phyloP scores from a whole-genome alignment of 1,140 invertebrate species.

The Drosophila teissieri region DNA sequence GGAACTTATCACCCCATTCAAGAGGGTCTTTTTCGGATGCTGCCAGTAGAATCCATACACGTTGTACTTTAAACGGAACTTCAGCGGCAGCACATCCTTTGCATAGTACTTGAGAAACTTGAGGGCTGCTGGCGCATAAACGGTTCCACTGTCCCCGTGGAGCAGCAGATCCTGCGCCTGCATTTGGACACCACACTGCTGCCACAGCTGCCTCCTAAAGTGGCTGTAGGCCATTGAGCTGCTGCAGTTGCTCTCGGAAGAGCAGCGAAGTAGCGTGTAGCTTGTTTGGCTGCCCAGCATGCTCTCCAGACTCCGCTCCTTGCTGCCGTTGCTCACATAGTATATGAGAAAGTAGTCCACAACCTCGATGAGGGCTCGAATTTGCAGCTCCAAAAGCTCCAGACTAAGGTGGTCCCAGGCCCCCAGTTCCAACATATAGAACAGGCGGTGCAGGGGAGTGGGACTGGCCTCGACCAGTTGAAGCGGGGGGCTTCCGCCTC shows the following conservation, averaged over 20 bases:
- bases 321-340: conserved; percentile 44
- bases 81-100: conserved; percentile 83
- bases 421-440: conserved; percentile 87
- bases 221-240: conserved; percentile 43
- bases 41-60: conserved; percentile 90
- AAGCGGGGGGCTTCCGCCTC: conserved; percentile 36
- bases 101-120: conserved; percentile 88
- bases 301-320: conserved; percentile 39
- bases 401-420: conserved; percentile 85
- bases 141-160: conserved; percentile 86
- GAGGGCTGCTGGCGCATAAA: conserved; percentile 87
- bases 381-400: conserved; percentile 86
- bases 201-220: conserved; percentile 59
- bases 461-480: conserved; percentile 78
- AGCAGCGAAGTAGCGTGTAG: conserved; percentile 62
- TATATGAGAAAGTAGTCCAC: conserved; percentile 88
- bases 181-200: conserved; percentile 66
- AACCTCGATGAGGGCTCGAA: conserved; percentile 87
- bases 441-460: conserved; percentile 85
- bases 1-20: conserved; percentile 78
- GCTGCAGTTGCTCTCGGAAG: conserved; percentile 40
- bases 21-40: conserved; percentile 87
- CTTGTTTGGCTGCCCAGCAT: conserved; percentile 33
- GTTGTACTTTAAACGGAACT: conserved; percentile 88
- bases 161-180: conserved; percentile 88